Evolutionary conservation across 2,113 vertebrate genomes (phyloP).

Genomic region (Charadrius vociferus): DNA sequence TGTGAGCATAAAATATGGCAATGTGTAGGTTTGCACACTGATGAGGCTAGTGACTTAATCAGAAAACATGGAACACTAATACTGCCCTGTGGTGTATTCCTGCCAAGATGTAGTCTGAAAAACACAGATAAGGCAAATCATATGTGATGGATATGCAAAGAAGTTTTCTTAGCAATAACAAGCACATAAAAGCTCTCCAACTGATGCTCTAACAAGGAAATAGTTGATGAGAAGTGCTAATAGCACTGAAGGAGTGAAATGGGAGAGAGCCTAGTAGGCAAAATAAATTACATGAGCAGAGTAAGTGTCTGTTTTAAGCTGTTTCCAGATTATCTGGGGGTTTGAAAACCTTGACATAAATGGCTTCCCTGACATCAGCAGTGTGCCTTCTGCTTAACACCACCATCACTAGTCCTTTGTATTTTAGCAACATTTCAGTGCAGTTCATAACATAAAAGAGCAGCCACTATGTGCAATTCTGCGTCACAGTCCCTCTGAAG

Average conservation of each 20-base stretch:
- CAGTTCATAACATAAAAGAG: neutral
- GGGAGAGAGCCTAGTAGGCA: neutral
- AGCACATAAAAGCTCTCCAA: neutral
- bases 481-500: neutral
- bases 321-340: neutral
- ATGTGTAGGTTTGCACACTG: neutral
- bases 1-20: neutral
- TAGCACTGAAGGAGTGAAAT: neutral
- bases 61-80: neutral
- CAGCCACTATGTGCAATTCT: neutral
- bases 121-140: conserved; percentile 22
- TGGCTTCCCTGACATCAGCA: neutral
- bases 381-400: neutral
- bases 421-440: neutral
- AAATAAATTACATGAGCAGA: neutral
- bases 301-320: neutral
- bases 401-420: neutral
- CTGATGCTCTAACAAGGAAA: neutral
- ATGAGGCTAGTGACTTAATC: neutral
- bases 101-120: conserved; percentile 17
- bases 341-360: neutral
- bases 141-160: neutral
- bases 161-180: neutral
- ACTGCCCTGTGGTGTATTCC: neutral
- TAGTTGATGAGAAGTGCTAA: neutral